Conservation (phyloP, 2,113 vertebrate genomes). For the Pleuronectes platessa region DNA sequence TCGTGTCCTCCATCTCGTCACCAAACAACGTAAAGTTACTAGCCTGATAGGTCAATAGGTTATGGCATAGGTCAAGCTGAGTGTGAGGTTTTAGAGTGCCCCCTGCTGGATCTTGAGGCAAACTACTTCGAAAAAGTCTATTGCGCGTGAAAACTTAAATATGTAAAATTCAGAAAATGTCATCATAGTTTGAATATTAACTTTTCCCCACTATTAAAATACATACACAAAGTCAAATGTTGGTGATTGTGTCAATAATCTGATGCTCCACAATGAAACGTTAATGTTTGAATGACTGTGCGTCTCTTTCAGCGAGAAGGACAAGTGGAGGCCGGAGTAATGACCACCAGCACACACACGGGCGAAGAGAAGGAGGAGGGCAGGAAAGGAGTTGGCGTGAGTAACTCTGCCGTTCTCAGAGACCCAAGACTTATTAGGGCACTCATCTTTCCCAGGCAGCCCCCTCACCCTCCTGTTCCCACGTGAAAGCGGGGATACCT, state of each 20-base stretch:
- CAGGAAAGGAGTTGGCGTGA: constrained; percentile 80
- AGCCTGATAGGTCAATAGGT: too few relatives aligned
- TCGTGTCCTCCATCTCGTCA: too few relatives aligned
- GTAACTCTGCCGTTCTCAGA: constrained; percentile 66
- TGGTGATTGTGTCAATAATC: background rate
- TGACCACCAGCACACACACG: constrained; percentile 85
- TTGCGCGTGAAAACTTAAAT: too few relatives aligned
- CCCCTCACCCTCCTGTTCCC: constrained; percentile 66
- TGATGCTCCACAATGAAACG: background rate
- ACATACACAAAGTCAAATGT: too few relatives aligned
- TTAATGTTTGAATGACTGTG: constrained; percentile 12
- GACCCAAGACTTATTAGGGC: constrained; percentile 48
- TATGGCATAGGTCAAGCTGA: too few relatives aligned
- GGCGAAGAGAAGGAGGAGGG: constrained; percentile 77
- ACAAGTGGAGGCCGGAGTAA: constrained; percentile 90
- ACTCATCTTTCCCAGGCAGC: constrained; percentile 59
- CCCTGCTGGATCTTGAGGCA: too few relatives aligned
- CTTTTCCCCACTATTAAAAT: too few relatives aligned
- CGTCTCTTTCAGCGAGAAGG: constrained; percentile 87
- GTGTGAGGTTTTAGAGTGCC: too few relatives aligned
- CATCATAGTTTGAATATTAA: too few relatives aligned
- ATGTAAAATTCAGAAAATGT: too few relatives aligned
- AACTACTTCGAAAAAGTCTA: too few relatives aligned
- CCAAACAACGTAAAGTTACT: too few relatives aligned
- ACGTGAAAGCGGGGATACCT: constrained; percentile 57